Base-by-base conservation (phyloP, 2,888 invertebrate species). In the Molorchus minor region DNA sequence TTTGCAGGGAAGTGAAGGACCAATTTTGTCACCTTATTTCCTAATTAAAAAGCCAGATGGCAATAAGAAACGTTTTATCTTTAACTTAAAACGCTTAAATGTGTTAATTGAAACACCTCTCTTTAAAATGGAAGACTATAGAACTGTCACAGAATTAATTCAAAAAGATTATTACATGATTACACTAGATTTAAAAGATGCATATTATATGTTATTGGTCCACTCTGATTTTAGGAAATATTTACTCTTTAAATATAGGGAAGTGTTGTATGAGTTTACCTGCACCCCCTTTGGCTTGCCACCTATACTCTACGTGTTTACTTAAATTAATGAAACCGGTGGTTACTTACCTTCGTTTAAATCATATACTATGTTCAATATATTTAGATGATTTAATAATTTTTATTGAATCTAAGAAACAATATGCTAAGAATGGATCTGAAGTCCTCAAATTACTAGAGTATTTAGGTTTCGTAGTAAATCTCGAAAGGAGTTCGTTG, bases 51-150 rank as follows among this genome's bases (percentile, higher is more conserved):
- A n/a, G n/a, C n/a, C n/a, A n/a, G n/a, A n/a, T n/a, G n/a, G n/a
- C n/a, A n/a, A n/a, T 5, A 35, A 35, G 5, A 35, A 35, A 5
- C 35, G 35, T 7, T 62, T 70, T 47, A 67, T 69, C 38, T 58
- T 70, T 30, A 70, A 69, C 56, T 41, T 65, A 17, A 67, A 35
- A 62, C 16, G 36, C 0, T 38, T 69, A 19, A 68, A 69, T 19
- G 33, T 45, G 25, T 70, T 58, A 41, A 41, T 71, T 16, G n/a
- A 36, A 13, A 47, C 60, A 2, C 16, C 53, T 8, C 67, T 70
- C 54, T 71, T 71, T 41, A 70, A 71, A 58, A 59, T 69, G 40
- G 65, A 69, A 41, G 64, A 68, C 43, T 57, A 52, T 25, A 54
- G 59, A 52, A 65, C 65, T 0, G 62, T 59, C 0, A 53, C 52